Base-by-base conservation (phyloP, 2,797 vertebrate genomes). In the Xiphorhynchus erythropygius region DNA sequence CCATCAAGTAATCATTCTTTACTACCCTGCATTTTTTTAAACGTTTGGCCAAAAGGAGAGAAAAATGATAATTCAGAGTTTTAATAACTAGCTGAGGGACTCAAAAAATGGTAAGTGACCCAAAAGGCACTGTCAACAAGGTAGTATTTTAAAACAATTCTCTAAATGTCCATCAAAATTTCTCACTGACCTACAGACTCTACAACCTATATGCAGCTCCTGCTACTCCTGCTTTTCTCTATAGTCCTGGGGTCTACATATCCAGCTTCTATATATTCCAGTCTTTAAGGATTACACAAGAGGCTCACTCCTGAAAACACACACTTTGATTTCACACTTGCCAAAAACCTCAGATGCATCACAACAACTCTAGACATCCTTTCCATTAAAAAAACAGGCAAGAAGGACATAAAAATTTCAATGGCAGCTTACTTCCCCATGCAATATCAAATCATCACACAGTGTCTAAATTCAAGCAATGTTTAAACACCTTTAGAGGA, bases 231-330 rank as follows among this genome's bases (percentile, higher is more conserved):
- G 50, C 30, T 93, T 32, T 68, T 47, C 57, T 41, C 62, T 44
- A 52, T 44, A 89, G 23, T 62, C 53, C 80, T 37, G 24, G 81
- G 19, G 27, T 78, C 84, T 57, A 39, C 4, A 39, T 42, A 90
- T 3, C 14, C 62, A 75, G 39, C 18, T 84, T 59, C 68, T 63
- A 35, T 2, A 24, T 15, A 46, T 10, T 46, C 73, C 22, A 81
- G 53, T 21, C 44, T 79, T 91, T 53, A 84, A 64, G 42, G 35
- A 68, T 59, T 71, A 77, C 42, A 77, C 35, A 15, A 94, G 57
- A 74, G 27, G 25, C 24, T 57, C 28, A 37, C 32, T 85, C 42
- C 41, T 75, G 56, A 70, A 85, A 93, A 88, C 30, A 95, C 14
- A 82, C 32, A 47, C 52, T 59, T 52, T 1, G 16, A 64, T 83